Evolutionary conservation across 92 coral and sea anemone species (phyloP).

Genomic region (Hydrozoanthus gracilis): DNA sequence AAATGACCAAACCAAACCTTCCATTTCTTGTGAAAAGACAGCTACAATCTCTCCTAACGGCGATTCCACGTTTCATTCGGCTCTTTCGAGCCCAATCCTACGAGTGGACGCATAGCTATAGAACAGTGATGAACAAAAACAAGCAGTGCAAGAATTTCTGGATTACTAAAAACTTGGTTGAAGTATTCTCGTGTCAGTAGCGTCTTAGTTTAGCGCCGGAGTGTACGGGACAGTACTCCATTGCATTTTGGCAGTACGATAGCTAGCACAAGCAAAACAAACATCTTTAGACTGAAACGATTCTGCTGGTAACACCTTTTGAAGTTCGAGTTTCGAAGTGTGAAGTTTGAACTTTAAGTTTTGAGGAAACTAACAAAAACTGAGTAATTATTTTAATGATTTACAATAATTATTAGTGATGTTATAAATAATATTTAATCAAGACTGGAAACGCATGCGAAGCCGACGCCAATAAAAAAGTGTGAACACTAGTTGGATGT

Average conservation of each 20-base stretch:
- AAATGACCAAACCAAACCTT: conserved; percentile 40
- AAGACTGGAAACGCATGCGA: too few species aligned
- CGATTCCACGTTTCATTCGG: conserved; percentile 24
- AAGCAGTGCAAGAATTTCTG: conserved; percentile 5
- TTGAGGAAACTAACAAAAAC: too few species aligned
- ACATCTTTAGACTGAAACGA: neutral
- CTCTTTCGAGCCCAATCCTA: conserved; percentile 30
- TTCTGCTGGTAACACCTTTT: neutral
- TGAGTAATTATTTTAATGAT: too few species aligned
- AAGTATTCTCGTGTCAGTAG: conserved; percentile 24
- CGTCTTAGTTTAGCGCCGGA: conserved; percentile 29
- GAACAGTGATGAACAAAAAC: conserved; percentile 20
- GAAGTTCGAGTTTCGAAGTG: neutral
- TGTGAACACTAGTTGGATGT: too few species aligned
- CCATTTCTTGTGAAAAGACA: conserved; percentile 35
- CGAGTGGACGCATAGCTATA: conserved; percentile 18
- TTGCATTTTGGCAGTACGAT: neutral
- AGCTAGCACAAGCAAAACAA: neutral
- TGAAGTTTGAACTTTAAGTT: neutral
- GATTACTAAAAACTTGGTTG: neutral
- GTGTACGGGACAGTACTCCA: conserved; percentile 22
- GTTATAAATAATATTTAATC: too few species aligned
- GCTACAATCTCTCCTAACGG: conserved; percentile 33
- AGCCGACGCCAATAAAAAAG: too few species aligned
- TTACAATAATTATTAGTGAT: neutral